Evolutionary conservation across 2,113 vertebrate species (phyloP).

Genomic region (Elephantulus edwardii): DNA sequence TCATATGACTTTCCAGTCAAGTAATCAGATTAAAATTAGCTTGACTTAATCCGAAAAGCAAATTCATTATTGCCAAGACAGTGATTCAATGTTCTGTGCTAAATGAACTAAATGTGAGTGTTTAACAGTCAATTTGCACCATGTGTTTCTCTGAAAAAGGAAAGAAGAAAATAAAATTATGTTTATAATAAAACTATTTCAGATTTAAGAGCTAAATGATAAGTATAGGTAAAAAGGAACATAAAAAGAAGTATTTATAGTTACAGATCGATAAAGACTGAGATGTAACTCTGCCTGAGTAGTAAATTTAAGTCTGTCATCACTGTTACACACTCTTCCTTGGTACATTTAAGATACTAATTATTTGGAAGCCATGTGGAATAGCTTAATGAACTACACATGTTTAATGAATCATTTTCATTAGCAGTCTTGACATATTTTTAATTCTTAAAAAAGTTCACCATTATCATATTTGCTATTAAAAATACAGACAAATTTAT

Average conservation of each 20-base stretch:
- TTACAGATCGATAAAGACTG: neutral
- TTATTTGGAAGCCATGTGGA: conserved; percentile 74
- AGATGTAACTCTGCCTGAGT: conserved; percentile 15
- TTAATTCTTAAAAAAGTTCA: conserved; percentile 34
- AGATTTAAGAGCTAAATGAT: neutral
- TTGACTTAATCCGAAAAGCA: conserved; percentile 58
- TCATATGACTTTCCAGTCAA: conserved; percentile 44
- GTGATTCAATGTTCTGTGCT: conserved; percentile 49
- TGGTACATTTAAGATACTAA: conserved; percentile 72
- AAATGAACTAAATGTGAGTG: conserved; percentile 43
- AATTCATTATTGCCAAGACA: conserved; percentile 52
- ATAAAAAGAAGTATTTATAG: neutral
- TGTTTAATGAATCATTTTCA: conserved; percentile 67
- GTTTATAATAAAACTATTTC: neutral
- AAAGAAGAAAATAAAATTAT: neutral
- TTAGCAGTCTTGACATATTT: conserved; percentile 58
- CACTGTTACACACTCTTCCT: conserved; percentile 55
- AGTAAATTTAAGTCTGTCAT: conserved; percentile 40
- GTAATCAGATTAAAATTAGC: conserved; percentile 45
- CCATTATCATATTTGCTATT: conserved; percentile 1
- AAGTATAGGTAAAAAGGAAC: neutral
- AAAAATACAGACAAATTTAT: conserved; percentile 46
- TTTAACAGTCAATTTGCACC: conserved; percentile 57
- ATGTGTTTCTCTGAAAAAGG: conserved; percentile 10
- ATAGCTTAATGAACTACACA: conserved; percentile 69